Conservation (phyloP, 2,113 vertebrate species). For the Chitala chitala region DNA sequence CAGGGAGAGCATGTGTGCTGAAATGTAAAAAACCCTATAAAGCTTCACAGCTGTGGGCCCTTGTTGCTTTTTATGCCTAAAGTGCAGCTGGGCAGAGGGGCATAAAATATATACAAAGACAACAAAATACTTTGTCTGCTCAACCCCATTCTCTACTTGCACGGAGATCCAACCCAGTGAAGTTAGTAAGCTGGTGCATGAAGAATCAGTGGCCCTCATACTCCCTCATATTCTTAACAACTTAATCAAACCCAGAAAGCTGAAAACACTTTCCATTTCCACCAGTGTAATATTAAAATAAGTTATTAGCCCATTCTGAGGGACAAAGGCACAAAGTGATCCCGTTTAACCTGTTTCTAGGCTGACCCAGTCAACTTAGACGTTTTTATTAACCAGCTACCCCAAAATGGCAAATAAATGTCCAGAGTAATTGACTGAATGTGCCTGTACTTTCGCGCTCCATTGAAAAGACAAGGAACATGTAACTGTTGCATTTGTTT, state of each 20-base stretch:
- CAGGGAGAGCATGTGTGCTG: conserved; percentile 34
- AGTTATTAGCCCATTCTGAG: conserved; percentile 59
- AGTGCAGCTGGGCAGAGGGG: conserved; percentile 5
- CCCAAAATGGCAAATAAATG: conserved; percentile 52
- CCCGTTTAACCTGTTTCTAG: conserved; percentile 49
- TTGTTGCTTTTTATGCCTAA: neutral
- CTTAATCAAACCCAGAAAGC: conserved; percentile 62
- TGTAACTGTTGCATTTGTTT: conserved; percentile 37
- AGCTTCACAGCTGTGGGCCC: conserved; percentile 47
- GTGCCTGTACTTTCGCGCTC: conserved; percentile 55
- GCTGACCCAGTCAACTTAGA: conserved; percentile 52
- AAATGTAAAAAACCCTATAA: conserved; percentile 43
- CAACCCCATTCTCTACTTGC: no score
- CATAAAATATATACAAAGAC: conserved; percentile 26
- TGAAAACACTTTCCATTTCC: conserved; percentile 34
- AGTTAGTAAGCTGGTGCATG: conserved; percentile 43
- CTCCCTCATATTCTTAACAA: conserved; percentile 32
- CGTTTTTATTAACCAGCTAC: conserved; percentile 56
- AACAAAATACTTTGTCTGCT: no score
- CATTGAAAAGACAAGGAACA: conserved; percentile 46
- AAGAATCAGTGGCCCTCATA: conserved; percentile 12
- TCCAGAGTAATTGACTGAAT: conserved; percentile 46
- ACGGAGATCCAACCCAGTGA: conserved; percentile 46
- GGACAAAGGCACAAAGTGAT: conserved; percentile 60
- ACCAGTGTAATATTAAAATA: conserved; percentile 46